Percentiles rank a stretch among this genome's conserved stretches.
Conservation (phyloP, 2,888 invertebrate genomes). For the Ariolimax columbianus region DNA sequence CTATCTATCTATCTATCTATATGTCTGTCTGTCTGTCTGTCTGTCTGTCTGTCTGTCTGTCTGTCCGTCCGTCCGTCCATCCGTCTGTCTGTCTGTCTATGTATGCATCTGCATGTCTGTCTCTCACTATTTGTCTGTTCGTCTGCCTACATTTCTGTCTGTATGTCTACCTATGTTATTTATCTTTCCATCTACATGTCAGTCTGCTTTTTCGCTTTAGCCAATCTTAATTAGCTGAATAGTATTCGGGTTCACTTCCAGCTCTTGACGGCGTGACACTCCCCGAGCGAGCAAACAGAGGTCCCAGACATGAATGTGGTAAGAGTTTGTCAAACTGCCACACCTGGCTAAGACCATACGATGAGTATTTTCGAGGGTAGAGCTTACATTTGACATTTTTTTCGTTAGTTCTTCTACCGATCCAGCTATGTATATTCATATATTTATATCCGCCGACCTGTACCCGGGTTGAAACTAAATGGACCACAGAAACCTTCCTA, state of each 20-base stretch:
- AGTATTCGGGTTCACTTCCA: not conserved
- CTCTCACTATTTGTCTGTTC: not conserved
- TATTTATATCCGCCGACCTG: no score
- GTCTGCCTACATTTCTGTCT: not conserved
- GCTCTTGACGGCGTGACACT: not conserved
- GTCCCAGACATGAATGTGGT: not conserved
- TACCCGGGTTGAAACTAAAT: no score
- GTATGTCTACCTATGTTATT: constrained; percentile 1
- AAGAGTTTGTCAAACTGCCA: not conserved
- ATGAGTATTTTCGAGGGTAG: not conserved
- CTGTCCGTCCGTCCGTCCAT: not conserved
- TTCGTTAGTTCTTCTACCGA: not conserved
- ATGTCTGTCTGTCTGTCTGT: constrained; percentile 19
- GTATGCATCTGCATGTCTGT: not conserved
- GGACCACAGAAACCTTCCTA: no score
- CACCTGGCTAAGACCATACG: not conserved
- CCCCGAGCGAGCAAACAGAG: not conserved
- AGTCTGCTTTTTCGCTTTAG: not conserved
- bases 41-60: not conserved
- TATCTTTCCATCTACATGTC: not conserved
- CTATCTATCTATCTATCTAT: constrained; percentile 1
- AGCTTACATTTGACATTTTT: not conserved
- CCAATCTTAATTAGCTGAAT: not conserved
- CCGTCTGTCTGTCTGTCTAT: not conserved
- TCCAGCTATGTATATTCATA: no score